Conservation (phyloP, 1,140 invertebrate species). For the Copidosoma floridanum region DNA sequence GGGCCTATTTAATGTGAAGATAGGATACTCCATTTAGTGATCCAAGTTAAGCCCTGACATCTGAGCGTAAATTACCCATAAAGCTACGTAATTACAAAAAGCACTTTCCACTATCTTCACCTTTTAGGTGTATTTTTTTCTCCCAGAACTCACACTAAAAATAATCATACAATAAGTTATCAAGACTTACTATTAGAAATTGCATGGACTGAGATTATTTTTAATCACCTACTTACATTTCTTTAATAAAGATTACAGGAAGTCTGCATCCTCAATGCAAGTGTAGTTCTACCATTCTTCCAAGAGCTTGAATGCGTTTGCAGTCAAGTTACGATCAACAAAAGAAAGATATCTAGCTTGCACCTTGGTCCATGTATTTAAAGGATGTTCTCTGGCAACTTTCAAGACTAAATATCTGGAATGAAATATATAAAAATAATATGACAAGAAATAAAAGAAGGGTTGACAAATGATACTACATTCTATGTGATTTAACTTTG, state of each 20-base stretch:
- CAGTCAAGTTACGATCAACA: constrained; percentile 48
- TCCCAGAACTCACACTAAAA: constrained; percentile 62
- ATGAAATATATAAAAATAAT: too few relatives aligned
- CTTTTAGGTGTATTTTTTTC: constrained; percentile 67
- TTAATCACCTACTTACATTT: constrained; percentile 65
- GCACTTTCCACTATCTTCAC: constrained; percentile 92
- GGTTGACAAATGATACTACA: too few relatives aligned
- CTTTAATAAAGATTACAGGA: constrained; percentile 75
- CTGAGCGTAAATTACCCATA: constrained; percentile 88
- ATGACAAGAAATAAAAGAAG: too few relatives aligned
- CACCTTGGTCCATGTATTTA: constrained; percentile 53
- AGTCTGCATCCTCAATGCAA: constrained; percentile 73
- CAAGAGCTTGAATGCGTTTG: constrained; percentile 72
- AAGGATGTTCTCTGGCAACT: constrained; percentile 49
- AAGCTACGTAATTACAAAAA: constrained; percentile 91
- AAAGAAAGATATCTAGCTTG: constrained; percentile 53
- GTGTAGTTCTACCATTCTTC: constrained; percentile 79
- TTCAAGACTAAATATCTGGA: constrained; percentile 45
- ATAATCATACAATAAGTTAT: too few relatives aligned
- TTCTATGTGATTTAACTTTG: too few relatives aligned
- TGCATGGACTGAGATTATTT: too few relatives aligned
- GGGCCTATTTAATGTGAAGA: constrained; percentile 89
- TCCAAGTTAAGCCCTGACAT: constrained; percentile 80
- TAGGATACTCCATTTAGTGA: constrained; percentile 84
- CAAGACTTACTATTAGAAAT: too few relatives aligned